Evolutionary conservation across 2,888 invertebrate genomes (phyloP).

Genomic region (Poecilus cupreus): DNA sequence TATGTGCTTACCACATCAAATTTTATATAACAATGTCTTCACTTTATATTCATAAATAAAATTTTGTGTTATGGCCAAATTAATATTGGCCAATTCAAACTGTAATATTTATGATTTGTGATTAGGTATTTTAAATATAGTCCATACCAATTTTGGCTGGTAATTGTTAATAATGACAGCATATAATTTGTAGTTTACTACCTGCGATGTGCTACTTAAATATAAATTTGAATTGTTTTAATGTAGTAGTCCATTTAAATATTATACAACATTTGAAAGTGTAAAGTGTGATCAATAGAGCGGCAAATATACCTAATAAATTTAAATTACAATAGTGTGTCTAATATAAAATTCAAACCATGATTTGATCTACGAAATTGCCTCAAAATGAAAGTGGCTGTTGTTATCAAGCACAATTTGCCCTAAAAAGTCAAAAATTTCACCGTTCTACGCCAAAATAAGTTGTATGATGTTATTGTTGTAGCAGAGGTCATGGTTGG

Average conservation of each 20-base stretch:
- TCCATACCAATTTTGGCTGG: too few relatives aligned
- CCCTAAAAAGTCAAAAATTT: conserved; percentile 13
- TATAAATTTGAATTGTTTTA: conserved; percentile 16
- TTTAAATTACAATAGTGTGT: conserved; percentile 6
- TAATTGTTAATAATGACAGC: too few relatives aligned
- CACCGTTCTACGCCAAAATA: neutral
- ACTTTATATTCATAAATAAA: too few relatives aligned
- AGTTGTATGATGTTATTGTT: conserved; percentile 25
- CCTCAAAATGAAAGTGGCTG: conserved; percentile 4
- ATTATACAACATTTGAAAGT: conserved; percentile 36
- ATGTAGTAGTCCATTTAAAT: conserved; percentile 21
- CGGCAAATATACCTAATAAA: neutral
- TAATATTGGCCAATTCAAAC: too few relatives aligned
- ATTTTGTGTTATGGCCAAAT: too few relatives aligned
- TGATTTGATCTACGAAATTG: neutral
- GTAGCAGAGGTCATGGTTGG: conserved; percentile 35
- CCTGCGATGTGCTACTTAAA: conserved; percentile 13
- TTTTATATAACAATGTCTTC: too few relatives aligned
- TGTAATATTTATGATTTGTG: too few relatives aligned
- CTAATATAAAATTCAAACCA: neutral
- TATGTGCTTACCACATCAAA: too few relatives aligned
- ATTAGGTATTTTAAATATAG: too few relatives aligned
- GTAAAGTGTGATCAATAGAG: neutral
- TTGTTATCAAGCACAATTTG: neutral
- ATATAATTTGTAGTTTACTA: too few relatives aligned